Conservation (phyloP, 2,113 vertebrate genomes). For the Muscicapa adusta region DNA sequence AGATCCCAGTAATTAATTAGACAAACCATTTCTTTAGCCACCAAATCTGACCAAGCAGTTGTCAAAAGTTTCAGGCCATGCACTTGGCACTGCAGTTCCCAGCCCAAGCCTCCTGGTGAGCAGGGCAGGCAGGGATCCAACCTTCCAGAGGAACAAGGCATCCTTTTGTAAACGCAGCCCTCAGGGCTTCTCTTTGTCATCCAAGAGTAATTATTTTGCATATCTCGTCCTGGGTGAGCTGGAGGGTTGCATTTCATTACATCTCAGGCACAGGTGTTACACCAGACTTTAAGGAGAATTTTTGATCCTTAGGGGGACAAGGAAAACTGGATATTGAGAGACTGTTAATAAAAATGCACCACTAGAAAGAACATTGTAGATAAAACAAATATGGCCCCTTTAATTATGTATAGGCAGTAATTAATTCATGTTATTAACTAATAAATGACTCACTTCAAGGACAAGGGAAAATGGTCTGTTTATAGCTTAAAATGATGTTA, state of each 20-base stretch:
- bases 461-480: not conserved
- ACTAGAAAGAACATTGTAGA: not conserved
- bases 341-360: not conserved
- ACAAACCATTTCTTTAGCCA: not conserved
- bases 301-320: not conserved
- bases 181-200: not conserved
- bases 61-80: not conserved
- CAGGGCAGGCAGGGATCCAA: not conserved
- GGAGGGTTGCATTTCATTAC: not conserved
- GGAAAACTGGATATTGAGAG: not conserved
- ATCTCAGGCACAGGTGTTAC: not conserved
- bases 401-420: not conserved
- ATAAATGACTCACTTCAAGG: slow-evolving; percentile 11
- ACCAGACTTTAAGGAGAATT: not conserved
- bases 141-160: not conserved
- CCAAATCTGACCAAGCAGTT: not conserved
- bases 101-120: not conserved
- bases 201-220: not conserved
- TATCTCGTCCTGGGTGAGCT: not conserved
- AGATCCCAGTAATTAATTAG: not conserved
- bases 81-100: not conserved
- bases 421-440: slow-evolving; percentile 6
- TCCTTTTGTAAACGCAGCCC: not conserved
- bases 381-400: not conserved
- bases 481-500: slow-evolving; percentile 6